Conservation (phyloP, 2,888 invertebrate genomes). For the Hesperia comma region DNA sequence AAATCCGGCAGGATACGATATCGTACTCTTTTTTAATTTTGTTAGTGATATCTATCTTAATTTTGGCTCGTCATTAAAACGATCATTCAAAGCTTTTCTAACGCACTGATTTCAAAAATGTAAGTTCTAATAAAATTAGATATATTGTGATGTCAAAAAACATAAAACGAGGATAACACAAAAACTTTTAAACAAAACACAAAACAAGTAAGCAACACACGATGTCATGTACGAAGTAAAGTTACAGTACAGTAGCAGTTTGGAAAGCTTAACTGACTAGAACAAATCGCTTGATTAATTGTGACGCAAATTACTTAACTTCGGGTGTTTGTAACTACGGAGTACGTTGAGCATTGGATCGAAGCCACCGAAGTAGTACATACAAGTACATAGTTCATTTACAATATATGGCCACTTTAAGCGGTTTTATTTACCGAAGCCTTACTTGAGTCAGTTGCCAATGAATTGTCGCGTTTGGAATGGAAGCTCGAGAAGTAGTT, state of each 20-base stretch:
- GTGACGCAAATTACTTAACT: conserved; percentile 36
- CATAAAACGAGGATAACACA: neutral
- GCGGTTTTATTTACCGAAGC: no score
- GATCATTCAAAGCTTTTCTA: no score
- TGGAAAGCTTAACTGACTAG: conserved; percentile 34
- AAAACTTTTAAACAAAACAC: neutral
- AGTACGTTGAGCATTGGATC: conserved; percentile 30
- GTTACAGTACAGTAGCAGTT: conserved; percentile 16
- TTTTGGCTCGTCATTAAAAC: no score
- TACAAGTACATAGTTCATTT: neutral
- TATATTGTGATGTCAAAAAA: no score
- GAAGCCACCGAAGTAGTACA: conserved; percentile 17
- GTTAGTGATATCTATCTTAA: no score
- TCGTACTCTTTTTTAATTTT: no score
- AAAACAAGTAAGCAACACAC: neutral
- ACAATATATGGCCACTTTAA: no score
- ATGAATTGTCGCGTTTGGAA: no score
- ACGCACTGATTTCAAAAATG: no score
- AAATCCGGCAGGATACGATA: no score
- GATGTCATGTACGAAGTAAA: neutral
- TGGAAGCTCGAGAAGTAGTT: no score
- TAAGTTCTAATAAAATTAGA: neutral
- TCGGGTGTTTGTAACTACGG: conserved; percentile 16
- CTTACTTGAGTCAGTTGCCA: no score
- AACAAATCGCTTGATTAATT: conserved; percentile 37